Evolutionary conservation across 2,113 vertebrate genomes (phyloP).

Genomic region (Xyrauchen texanus): DNA sequence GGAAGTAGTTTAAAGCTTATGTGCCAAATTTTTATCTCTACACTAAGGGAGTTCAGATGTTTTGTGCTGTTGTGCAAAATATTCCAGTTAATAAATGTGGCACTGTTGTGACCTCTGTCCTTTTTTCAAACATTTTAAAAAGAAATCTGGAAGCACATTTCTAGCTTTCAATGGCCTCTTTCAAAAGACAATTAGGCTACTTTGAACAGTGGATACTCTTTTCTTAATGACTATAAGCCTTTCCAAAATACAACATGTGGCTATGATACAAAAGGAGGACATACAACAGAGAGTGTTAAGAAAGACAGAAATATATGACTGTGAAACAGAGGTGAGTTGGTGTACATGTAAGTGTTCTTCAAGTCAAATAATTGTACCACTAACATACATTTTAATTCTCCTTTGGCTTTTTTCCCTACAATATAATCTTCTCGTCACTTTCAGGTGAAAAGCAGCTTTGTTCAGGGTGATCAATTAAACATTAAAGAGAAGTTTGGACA

Average conservation of each 20-base stretch:
- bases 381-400: background rate
- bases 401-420: background rate
- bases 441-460: constrained; percentile 5
- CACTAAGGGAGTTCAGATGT: too few relatives aligned
- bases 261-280: constrained; percentile 36
- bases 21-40: too few relatives aligned
- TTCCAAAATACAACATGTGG: too few relatives aligned
- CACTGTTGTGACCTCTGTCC: too few relatives aligned
- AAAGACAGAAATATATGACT: constrained; percentile 30
- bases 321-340: background rate
- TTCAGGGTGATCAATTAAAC: constrained; percentile 6
- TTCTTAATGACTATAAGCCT: too few relatives aligned
- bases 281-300: constrained; percentile 7
- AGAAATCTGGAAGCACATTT: too few relatives aligned
- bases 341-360: background rate
- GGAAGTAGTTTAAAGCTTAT: too few relatives aligned
- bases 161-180: too few relatives aligned
- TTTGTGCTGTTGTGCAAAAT: too few relatives aligned
- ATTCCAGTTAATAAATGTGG: too few relatives aligned
- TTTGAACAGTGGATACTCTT: too few relatives aligned
- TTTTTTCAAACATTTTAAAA: too few relatives aligned
- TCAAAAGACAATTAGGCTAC: background rate
- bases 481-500: background rate
- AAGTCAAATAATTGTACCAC: background rate
- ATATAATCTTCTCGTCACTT: background rate